Percentiles rank a stretch among this genome's conserved stretches.
Conservation (phyloP, 2,888 invertebrate genomes). For the Lissocephala sabroskyi region DNA sequence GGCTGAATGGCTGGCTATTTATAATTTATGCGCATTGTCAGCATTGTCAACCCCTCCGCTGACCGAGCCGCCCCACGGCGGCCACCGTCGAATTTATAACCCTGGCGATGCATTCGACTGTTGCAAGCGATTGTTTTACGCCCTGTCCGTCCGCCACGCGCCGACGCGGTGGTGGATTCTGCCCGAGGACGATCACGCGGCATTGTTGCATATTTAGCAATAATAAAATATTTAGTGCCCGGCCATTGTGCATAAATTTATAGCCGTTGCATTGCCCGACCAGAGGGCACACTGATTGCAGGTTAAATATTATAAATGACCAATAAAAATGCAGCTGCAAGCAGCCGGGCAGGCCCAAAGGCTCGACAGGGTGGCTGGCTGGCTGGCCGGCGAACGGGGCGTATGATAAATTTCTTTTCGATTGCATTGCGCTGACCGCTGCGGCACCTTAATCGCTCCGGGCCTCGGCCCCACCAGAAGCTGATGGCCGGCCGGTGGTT, state of each 20-base stretch:
- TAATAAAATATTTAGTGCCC: slow-evolving; percentile 61
- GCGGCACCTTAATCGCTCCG: too few species aligned
- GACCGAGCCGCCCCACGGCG: slow-evolving; percentile 2
- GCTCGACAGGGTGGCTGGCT: neutral
- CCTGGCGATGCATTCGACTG: slow-evolving; percentile 49
- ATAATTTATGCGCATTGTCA: slow-evolving; percentile 60
- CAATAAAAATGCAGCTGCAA: slow-evolving; percentile 37
- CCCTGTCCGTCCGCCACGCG: too few species aligned
- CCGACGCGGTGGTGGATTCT: too few species aligned
- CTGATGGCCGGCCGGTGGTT: too few species aligned
- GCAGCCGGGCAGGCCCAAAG: neutral
- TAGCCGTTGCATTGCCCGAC: slow-evolving; percentile 32
- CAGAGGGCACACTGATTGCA: slow-evolving; percentile 16
- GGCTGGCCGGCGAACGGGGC: slow-evolving; percentile 23
- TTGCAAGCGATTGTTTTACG: slow-evolving; percentile 53
- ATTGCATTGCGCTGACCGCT: slow-evolving; percentile 7
- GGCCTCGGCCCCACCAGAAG: too few species aligned
- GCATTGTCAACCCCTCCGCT: slow-evolving; percentile 27
- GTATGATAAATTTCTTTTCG: slow-evolving; percentile 41
- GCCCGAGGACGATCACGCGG: slow-evolving; percentile 9
- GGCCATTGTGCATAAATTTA: slow-evolving; percentile 57
- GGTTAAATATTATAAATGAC: slow-evolving; percentile 48
- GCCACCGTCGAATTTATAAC: neutral
- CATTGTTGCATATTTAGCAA: slow-evolving; percentile 64
- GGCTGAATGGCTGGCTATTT: too few species aligned